phyloP scores from a whole-genome alignment of 2,113 vertebrate species.

The Oryzias curvinotus region DNA sequence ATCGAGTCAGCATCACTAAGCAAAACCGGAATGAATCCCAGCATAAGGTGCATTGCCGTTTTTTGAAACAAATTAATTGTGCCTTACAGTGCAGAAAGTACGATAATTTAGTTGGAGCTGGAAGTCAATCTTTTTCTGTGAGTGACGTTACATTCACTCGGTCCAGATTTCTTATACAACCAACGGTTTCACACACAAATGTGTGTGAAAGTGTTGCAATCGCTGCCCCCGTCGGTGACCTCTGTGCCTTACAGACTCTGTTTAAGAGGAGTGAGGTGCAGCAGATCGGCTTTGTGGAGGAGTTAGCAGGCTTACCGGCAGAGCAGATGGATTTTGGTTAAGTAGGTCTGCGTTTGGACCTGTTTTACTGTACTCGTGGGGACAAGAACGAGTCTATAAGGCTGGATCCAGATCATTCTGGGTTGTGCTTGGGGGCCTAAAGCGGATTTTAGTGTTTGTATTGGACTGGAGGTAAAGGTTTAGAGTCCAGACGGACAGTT shows the following conservation, averaged over 20 bases:
- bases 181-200: too few relatives aligned
- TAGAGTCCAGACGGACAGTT: background rate
- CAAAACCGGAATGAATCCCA: too few relatives aligned
- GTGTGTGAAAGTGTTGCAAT: background rate
- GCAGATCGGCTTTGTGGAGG: conserved; percentile 15
- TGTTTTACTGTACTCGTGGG: background rate
- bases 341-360: conserved; percentile 5
- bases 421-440: background rate
- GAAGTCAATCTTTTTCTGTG: too few relatives aligned
- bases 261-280: conserved; percentile 28
- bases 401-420: background rate
- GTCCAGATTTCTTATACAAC: too few relatives aligned
- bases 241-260: conserved; percentile 7
- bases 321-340: conserved; percentile 30
- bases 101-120: too few relatives aligned
- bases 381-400: background rate
- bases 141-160: too few relatives aligned
- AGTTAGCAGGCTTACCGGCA: conserved; percentile 25
- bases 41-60: too few relatives aligned
- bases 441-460: background rate
- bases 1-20: too few relatives aligned
- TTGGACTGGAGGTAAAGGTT: background rate
- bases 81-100: too few relatives aligned
- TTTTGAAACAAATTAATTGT: too few relatives aligned
- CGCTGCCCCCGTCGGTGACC: background rate